phyloP scores from a whole-genome alignment of 2,888 invertebrate species.

The Tenodera sinensis region DNA sequence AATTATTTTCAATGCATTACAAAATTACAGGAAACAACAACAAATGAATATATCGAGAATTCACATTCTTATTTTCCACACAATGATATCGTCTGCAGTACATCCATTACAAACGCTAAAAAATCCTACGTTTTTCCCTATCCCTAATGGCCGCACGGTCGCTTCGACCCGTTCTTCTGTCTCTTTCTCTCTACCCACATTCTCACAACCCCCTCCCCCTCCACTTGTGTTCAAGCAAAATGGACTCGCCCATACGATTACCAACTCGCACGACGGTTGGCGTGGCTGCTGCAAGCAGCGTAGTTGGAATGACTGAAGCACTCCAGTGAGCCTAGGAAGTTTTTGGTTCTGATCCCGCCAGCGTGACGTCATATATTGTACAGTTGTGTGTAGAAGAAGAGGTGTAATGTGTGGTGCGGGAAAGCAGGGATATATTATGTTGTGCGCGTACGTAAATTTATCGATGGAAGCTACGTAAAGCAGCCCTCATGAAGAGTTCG shows the following conservation, averaged over 20 bases:
- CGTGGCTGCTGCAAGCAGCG: slow-evolving; percentile 16
- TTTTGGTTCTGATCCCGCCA: slow-evolving; percentile 46
- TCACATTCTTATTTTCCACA: background rate
- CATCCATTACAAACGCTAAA: background rate
- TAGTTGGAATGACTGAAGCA: too few relatives aligned
- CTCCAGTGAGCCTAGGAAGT: slow-evolving; percentile 31
- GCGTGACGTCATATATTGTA: slow-evolving; percentile 51
- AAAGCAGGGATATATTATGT: slow-evolving; percentile 32
- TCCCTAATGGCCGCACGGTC: slow-evolving; percentile 3
- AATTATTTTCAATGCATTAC: too few relatives aligned
- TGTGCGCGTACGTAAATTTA: slow-evolving; percentile 44
- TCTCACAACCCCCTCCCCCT: slow-evolving; percentile 27
- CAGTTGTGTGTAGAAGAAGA: slow-evolving; percentile 48
- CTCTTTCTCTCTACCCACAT: slow-evolving; percentile 21
- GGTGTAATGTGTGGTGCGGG: slow-evolving; percentile 33
- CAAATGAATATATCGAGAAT: background rate
- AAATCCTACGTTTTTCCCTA: slow-evolving; percentile 4
- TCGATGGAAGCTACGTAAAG: slow-evolving; percentile 44
- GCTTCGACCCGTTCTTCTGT: slow-evolving; percentile 18
- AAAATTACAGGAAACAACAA: too few relatives aligned
- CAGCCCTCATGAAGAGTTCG: slow-evolving; percentile 83
- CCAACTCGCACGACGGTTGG: slow-evolving; percentile 14
- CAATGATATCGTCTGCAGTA: background rate
- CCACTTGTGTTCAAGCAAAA: slow-evolving; percentile 31
- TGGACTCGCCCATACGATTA: slow-evolving; percentile 37